Evolutionary conservation across 2,888 invertebrate genomes (phyloP), one percentile per base, ranked within the genome.

Genomic region (Metellina segmentata): DNA sequence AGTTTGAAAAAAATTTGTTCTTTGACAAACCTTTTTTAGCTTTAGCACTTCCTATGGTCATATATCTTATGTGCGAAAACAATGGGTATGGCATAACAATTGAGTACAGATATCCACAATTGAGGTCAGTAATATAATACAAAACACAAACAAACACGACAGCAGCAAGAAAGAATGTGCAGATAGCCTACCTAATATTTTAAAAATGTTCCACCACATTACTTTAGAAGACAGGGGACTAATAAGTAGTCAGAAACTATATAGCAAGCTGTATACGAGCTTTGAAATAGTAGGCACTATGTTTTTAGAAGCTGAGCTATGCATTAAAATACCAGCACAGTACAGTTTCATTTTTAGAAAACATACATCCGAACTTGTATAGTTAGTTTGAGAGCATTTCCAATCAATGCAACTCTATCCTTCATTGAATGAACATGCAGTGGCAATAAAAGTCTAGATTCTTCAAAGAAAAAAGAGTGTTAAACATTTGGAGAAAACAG

Each of bases 221-320:
- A 34, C 34, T 34, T 34, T 8, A 61, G 13, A 61, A 61, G 61
- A 16, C 61, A 16, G 61, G 34, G 61, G 13, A 61, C 61, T 61
- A 61, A 61, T 16, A 16, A 61, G 16, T 61, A 61, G 61, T 61
- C 11, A 8, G 61, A 16, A 16, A 61, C 11, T 16, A 16, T 61
- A 61, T 61, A 61, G 11, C 61, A 61, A 79, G 34, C 16, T 79
- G 61, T 79, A 61, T 79, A 79, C 19, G 48, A 79, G 79, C 79
- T 61, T 79, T 16, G 20, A 53, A 79, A 79, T 79, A 61, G 53
- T 34, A 79, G 79, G 79, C 61, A 69, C 79, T 79, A 52, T 61
- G 34, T 72, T 19, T 20, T 61, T 61, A 53, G 61, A 79, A 79
- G 53, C 61, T 61, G 61, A 61, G 61, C 61, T 79, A 79, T 49